Percentiles rank a stretch among this genome's conserved stretches.
phyloP scores from a whole-genome alignment of 2,113 vertebrate genomes.

The Elephantulus edwardii region DNA sequence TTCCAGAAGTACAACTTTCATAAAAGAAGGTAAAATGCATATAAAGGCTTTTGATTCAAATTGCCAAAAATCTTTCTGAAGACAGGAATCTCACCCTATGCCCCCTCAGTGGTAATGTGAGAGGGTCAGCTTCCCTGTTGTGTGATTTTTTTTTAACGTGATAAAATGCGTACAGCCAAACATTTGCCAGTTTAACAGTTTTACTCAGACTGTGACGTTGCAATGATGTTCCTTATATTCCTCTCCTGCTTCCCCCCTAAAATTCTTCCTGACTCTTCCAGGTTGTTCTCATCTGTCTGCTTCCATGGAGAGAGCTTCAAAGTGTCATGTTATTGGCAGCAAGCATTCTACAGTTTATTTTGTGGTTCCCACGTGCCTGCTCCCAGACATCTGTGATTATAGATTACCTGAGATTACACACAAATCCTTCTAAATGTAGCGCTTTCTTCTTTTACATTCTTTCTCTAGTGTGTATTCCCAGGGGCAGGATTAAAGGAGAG shows the following conservation, averaged over 20 bases:
- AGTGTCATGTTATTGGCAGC: too few species aligned
- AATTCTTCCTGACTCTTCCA: too few species aligned
- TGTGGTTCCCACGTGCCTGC: background rate
- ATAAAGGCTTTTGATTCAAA: background rate
- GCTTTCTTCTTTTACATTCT: background rate
- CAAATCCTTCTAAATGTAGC: too few species aligned
- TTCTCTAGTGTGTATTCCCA: background rate
- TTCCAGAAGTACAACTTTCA: background rate
- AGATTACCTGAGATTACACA: background rate
- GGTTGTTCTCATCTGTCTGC: too few species aligned
- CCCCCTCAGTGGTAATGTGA: background rate
- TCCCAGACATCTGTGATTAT: background rate
- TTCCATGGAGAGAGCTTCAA: too few species aligned
- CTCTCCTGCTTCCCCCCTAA: too few species aligned
- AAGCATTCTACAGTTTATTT: background rate
- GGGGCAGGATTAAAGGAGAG: background rate
- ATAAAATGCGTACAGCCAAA: too few species aligned
- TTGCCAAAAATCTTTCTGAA: background rate
- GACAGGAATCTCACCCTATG: fast-evolving
- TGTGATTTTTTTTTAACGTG: background rate
- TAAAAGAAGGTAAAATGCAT: background rate
- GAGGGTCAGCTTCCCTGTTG: background rate
- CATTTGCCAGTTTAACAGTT: too few species aligned
- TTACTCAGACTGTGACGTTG: too few species aligned
- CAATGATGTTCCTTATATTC: too few species aligned